Evolutionary conservation across 2,113 vertebrate species (phyloP).

Genomic region (Hiodon tergisus): DNA sequence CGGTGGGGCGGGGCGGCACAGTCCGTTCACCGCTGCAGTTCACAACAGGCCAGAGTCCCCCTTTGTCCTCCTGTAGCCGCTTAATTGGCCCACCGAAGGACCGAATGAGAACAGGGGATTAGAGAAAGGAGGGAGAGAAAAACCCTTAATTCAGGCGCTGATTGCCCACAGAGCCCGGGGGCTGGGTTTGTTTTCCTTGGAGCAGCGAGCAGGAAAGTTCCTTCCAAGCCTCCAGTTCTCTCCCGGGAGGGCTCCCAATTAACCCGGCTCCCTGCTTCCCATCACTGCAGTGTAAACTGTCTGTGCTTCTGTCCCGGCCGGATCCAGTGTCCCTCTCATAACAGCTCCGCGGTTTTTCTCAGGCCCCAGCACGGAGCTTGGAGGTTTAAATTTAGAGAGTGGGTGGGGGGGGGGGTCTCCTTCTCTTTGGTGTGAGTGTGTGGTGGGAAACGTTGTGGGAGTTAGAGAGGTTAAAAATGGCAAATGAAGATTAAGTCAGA

Average conservation of each 20-base stretch:
- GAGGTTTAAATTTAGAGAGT: constrained; percentile 56
- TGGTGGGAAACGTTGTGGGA: constrained; percentile 27
- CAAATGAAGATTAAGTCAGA: constrained; percentile 23
- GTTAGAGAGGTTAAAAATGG: constrained; percentile 13
- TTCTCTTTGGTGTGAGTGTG: constrained; percentile 9
- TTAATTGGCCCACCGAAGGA: constrained; percentile 40
- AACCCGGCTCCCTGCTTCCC: constrained; percentile 36
- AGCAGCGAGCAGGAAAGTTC: constrained; percentile 34
- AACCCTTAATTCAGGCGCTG: constrained; percentile 32
- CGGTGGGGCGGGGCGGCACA: not conserved
- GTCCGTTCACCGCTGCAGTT: not conserved
- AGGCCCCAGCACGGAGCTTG: constrained; percentile 41
- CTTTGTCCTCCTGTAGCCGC: constrained; percentile 22
- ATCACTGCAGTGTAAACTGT: constrained; percentile 40
- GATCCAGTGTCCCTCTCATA: too few relatives aligned
- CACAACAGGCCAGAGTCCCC: not conserved
- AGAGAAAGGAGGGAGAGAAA: not conserved
- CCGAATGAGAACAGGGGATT: constrained; percentile 23
- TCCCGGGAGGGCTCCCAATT: constrained; percentile 56
- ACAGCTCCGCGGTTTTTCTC: constrained; percentile 38
- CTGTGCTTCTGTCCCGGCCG: not conserved
- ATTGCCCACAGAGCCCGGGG: constrained; percentile 45
- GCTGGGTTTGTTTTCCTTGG: constrained; percentile 59
- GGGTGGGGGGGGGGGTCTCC: not conserved
- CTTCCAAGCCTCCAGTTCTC: constrained; percentile 41